Percentiles rank a stretch among this genome's conserved stretches.
These are phyloP conservation scores for Machimus rusticus DNA, from an alignment of 2,888 invertebrate species.

Conservation along the genomic window DNA sequence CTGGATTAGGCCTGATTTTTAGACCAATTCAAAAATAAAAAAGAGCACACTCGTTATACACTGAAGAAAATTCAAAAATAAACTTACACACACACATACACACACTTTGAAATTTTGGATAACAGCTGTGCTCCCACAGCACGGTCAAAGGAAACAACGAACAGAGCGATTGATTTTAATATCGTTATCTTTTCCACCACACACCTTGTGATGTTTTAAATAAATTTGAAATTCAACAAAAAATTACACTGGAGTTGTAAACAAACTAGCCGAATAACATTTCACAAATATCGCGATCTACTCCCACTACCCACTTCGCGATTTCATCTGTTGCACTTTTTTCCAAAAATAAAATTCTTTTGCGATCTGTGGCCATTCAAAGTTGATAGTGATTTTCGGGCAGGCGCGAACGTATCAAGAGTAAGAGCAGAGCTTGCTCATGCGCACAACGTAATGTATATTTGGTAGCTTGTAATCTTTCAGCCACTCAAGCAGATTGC, in stretches of 20 bases:
- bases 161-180: not conserved
- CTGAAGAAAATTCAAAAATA: not conserved
- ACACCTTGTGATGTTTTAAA: not conserved
- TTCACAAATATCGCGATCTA: not conserved
- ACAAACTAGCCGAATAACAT: not conserved
- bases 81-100: not conserved
- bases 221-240: not conserved
- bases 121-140: not conserved
- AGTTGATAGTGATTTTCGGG: not conserved
- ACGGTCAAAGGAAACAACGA: not conserved
- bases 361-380: not conserved
- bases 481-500: too few species aligned
- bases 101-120: slow-evolving; percentile 12
- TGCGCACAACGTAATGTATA: too few species aligned
- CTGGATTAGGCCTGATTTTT: not conserved
- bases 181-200: not conserved
- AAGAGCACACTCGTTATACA: not conserved
- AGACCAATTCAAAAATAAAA: not conserved
- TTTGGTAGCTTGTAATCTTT: too few species aligned
- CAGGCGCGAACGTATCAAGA: not conserved
- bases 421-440: not conserved
- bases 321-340: not conserved
- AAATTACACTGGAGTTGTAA: not conserved
- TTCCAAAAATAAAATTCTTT: not conserved
- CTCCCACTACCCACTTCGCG: not conserved